Base-by-base conservation (phyloP, 2,888 invertebrate genomes). In the Subacronicta megacephala region DNA sequence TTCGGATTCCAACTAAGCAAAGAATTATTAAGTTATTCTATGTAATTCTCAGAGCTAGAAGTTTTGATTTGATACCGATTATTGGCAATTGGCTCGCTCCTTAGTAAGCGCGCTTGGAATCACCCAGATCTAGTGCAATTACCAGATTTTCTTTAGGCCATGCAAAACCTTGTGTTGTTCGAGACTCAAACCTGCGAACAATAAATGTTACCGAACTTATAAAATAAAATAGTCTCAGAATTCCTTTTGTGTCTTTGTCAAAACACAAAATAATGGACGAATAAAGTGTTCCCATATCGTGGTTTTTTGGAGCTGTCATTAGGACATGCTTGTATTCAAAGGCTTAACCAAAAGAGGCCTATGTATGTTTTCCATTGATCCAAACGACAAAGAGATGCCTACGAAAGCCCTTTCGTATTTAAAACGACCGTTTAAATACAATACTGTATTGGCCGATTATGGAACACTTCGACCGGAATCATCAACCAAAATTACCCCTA, bases 351-450 rank as follows among this genome's bases (percentile, higher is more conserved):
- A 75, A 75, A 72, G 65, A 65, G 65, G 61, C 46, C 63, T n/a
- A n/a, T n/a, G 68, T 31, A 63, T 70, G 63, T 67, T 69, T 78
- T 78, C 77, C 77, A 80, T 80, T 77, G 75, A 77, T 77, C 62
- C 37, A 64, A 73, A 67, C 65, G 69, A 71, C 65, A 75, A 77
- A 65, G 71, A 62, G 72, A 61, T 71, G 43, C 62, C 60, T 62
- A 61, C 59, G 66, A 66, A 71, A 80, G 77, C 72, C 67, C 76
- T 74, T 73, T 82, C 79, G 75, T 81, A 77, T 77, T 76, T 74
- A 81, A 78, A 79, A 79, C 66, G 73, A 69, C 70, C 75, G 62
- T 75, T 83, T 77, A 76, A 81, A 82, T 80, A 75, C 66, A 70
- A 60, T 64, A 56, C 71, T 72, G 64, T 82, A 78, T 76, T 71